A percentile compares a stretch with the other conserved stretches of the same genome.
These are phyloP conservation scores for Polydrusus tereticollis DNA, from an alignment of 2,888 invertebrate species.

Conservation along the genomic window DNA sequence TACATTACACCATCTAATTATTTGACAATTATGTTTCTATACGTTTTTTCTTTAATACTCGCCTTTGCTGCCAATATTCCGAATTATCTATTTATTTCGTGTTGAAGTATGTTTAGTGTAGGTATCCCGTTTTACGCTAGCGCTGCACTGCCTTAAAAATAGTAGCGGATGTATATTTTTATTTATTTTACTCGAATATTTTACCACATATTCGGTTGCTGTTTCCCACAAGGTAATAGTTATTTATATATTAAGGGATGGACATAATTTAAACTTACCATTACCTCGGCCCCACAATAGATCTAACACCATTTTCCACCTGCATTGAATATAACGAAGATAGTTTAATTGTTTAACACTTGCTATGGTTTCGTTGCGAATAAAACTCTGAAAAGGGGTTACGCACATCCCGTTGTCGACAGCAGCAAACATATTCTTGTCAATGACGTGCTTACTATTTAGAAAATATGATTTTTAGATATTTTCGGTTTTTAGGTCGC, in stretches of 20 bases:
- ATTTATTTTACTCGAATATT: background rate
- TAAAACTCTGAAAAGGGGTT: no score
- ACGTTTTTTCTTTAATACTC: background rate
- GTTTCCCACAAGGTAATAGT: constrained; percentile 1
- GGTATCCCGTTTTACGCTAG: background rate
- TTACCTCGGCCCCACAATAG: no score
- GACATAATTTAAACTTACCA: no score
- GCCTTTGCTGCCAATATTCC: constrained; percentile 1
- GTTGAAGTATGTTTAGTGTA: background rate
- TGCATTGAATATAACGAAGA: no score
- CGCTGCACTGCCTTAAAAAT: background rate
- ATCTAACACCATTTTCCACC: no score
- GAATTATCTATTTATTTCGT: constrained; percentile 16
- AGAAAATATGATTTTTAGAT: no score
- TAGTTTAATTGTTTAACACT: no score
- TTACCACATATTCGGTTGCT: background rate
- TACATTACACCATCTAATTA: background rate
- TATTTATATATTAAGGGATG: background rate
- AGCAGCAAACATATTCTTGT: no score
- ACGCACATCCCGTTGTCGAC: no score
- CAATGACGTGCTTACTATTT: no score
- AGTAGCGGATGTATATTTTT: background rate
- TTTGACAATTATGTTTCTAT: background rate
- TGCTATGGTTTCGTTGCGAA: no score
- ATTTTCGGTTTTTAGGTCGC: no score